phyloP scores from a whole-genome alignment of 1,140 invertebrate species.

The Tetramorium parvispinum region DNA sequence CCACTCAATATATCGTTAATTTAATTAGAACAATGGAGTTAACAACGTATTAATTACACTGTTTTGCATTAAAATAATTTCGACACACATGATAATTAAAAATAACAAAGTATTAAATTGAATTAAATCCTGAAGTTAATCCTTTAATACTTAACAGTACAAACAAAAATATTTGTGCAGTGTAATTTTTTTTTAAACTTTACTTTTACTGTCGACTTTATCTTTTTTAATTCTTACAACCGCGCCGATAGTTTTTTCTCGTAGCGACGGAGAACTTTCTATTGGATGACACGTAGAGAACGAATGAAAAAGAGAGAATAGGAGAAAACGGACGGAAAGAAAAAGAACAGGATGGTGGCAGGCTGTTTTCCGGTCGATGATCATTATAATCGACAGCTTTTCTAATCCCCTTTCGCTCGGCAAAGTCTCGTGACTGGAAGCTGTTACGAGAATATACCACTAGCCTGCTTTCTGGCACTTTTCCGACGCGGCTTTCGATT shows the following conservation, averaged over 20 bases:
- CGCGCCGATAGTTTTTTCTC: conserved; percentile 10
- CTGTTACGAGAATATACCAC: conserved; percentile 24
- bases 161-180: not conserved
- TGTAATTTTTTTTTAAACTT: not conserved
- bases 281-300: not conserved
- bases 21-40: too few relatives aligned
- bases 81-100: too few relatives aligned
- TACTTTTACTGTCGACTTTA: not conserved
- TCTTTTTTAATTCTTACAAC: not conserved
- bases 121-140: too few relatives aligned
- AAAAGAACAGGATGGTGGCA: not conserved
- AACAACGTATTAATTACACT: too few relatives aligned
- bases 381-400: conserved; percentile 64
- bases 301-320: not conserved
- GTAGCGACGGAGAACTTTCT: not conserved
- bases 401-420: conserved; percentile 55
- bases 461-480: conserved; percentile 43
- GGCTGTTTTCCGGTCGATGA: conserved; percentile 53
- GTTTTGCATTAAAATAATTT: too few relatives aligned
- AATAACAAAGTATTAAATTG: too few relatives aligned
- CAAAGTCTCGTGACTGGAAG: conserved; percentile 29
- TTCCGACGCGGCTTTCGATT: not conserved
- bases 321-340: conserved; percentile 1
- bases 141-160: too few relatives aligned
- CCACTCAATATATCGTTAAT: too few relatives aligned